phyloP scores from a whole-genome alignment of 1,140 invertebrate genomes.

The Dinoponera quadriceps region DNA sequence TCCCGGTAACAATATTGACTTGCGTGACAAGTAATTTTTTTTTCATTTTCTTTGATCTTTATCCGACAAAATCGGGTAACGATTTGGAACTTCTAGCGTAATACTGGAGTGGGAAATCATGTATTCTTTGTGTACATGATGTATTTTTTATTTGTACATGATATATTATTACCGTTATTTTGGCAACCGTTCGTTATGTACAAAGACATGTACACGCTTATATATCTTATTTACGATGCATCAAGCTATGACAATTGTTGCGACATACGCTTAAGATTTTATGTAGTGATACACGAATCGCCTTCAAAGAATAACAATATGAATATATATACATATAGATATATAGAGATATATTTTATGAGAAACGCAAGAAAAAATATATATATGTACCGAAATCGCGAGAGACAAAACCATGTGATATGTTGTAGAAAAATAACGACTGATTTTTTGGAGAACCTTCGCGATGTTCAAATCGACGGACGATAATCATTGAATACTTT shows the following conservation, averaged over 20 bases:
- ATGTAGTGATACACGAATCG: conserved; percentile 63
- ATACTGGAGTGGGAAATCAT: not conserved
- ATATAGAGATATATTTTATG: conserved; percentile 64
- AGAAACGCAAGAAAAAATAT: conserved; percentile 51
- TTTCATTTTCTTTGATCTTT: not conserved
- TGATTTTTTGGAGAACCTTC: conserved; percentile 20
- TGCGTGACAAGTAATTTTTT: not conserved
- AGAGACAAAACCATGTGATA: conserved; percentile 67
- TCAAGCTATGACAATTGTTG: conserved; percentile 48
- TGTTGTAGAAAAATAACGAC: conserved; percentile 4
- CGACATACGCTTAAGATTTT: conserved; percentile 66
- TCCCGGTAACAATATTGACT: not conserved
- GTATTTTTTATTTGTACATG: conserved; percentile 9
- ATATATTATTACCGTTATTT: conserved; percentile 12
- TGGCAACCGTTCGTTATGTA: conserved; percentile 20
- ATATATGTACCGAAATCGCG: conserved; percentile 58
- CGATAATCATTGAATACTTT: conserved; percentile 21
- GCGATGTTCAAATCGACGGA: not conserved
- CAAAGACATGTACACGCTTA: conserved; percentile 21
- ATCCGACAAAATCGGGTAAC: not conserved
- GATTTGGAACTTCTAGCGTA: conserved; percentile 2
- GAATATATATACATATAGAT: conserved; percentile 37
- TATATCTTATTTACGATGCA: conserved; percentile 30
- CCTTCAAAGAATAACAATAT: conserved; percentile 61
- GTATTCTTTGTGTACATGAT: conserved; percentile 16